Evolutionary conservation across 2,888 invertebrate species (phyloP).

Genomic region (Scaptomyza caliginosa): DNA sequence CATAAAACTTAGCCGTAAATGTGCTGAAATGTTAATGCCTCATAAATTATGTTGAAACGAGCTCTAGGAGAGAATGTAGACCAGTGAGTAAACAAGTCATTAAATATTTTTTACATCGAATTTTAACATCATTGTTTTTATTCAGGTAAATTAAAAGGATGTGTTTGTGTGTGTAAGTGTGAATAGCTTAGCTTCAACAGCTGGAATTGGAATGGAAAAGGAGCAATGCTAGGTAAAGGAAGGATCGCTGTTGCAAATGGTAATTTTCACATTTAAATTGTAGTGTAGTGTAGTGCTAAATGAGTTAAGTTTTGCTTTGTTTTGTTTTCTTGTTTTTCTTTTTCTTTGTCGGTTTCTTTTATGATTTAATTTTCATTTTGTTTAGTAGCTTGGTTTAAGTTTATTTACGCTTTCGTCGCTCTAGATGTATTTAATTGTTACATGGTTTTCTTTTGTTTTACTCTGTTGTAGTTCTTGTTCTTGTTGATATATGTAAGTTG

Average conservation of each 20-base stretch:
- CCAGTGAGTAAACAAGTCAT: slow-evolving; percentile 9
- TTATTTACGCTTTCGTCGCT: slow-evolving; percentile 32
- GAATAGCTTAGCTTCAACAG: slow-evolving; percentile 24
- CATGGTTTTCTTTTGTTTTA: slow-evolving; percentile 30
- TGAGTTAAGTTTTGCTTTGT: slow-evolving; percentile 53
- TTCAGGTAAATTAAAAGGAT: slow-evolving; percentile 70
- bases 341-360: slow-evolving; percentile 2
- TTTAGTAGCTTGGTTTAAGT: slow-evolving; percentile 38
- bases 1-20: not conserved
- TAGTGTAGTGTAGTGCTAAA: slow-evolving; percentile 72
- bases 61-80: not conserved
- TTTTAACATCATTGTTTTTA: slow-evolving; percentile 65
- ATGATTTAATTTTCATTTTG: slow-evolving; percentile 7
- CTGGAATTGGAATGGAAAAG: slow-evolving; percentile 3
- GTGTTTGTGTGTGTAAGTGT: slow-evolving; percentile 10
- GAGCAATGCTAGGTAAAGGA: slow-evolving; percentile 5
- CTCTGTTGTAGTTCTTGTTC: slow-evolving; percentile 22
- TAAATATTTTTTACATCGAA: slow-evolving; percentile 63
- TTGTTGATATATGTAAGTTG: slow-evolving; percentile 68
- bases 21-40: not conserved
- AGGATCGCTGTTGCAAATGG: slow-evolving; percentile 1
- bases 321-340: not conserved
- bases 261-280: slow-evolving; percentile 66
- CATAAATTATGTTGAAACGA: not conserved
- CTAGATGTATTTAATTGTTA: slow-evolving; percentile 33